phyloP scores from a whole-genome alignment of 2,113 vertebrate genomes.

The Typhlomys cinereus region DNA sequence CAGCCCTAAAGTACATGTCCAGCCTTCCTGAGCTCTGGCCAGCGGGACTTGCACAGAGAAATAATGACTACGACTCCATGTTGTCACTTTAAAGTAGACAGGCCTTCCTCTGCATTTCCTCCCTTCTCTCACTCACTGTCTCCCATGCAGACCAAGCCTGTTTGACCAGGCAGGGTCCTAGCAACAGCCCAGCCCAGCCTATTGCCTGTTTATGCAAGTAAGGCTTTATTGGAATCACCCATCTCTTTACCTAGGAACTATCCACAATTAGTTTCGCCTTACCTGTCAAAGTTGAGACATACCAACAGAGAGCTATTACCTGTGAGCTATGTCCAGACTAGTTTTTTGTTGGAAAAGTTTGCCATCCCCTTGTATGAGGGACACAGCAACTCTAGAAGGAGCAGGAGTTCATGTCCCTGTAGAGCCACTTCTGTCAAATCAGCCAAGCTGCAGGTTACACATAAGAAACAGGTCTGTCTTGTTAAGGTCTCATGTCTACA shows the following conservation, averaged over 20 bases:
- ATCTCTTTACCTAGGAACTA: background rate
- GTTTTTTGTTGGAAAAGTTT: background rate
- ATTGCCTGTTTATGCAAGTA: background rate
- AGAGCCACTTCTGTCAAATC: background rate
- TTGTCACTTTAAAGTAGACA: background rate
- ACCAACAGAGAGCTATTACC: no score
- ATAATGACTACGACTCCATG: background rate
- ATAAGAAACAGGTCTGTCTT: background rate
- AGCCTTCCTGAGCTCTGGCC: background rate
- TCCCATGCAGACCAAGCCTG: background rate
- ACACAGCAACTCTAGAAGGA: background rate
- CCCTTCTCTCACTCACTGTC: background rate
- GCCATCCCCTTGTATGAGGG: background rate
- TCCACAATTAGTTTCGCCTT: background rate
- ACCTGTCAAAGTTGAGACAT: background rate
- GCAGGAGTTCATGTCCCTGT: background rate
- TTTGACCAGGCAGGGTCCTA: background rate
- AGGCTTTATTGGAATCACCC: background rate
- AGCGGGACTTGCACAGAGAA: background rate
- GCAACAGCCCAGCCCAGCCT: background rate
- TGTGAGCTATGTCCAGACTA: background rate
- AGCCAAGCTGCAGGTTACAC: no score
- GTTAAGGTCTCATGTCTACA: background rate
- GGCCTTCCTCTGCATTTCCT: background rate
- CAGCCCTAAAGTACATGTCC: background rate